Evolutionary conservation across 2,113 vertebrate genomes (phyloP).

Genomic region (Oryzias celebensis): DNA sequence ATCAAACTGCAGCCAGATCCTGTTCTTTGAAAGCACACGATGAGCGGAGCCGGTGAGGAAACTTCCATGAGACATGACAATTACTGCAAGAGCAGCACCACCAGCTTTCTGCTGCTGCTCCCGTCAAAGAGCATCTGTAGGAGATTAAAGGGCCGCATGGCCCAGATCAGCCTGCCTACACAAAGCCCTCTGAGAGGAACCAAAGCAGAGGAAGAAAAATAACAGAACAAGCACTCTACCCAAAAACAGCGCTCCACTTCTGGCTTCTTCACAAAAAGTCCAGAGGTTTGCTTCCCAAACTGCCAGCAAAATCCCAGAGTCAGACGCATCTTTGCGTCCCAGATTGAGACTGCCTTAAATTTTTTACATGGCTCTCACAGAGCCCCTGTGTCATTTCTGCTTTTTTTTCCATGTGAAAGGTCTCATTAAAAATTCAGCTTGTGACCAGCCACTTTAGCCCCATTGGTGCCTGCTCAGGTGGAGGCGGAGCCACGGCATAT

Average conservation of each 20-base stretch:
- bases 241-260: constrained; percentile 13
- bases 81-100: constrained; percentile 35
- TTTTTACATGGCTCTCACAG: constrained; percentile 37
- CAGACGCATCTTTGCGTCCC: constrained; percentile 66
- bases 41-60: constrained; percentile 31
- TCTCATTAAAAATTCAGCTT: constrained; percentile 76
- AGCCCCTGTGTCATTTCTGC: constrained; percentile 53
- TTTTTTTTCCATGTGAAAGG: constrained; percentile 56
- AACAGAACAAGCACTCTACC: constrained; percentile 42
- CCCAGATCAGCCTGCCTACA: neutral
- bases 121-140: constrained; percentile 35
- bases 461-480: constrained; percentile 14
- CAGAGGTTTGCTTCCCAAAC: constrained; percentile 48
- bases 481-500: constrained; percentile 45
- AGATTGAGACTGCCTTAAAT: constrained; percentile 41
- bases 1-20: constrained; percentile 50
- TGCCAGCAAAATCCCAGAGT: constrained; percentile 57
- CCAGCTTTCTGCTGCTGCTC: constrained; percentile 20
- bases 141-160: constrained; percentile 21
- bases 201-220: constrained; percentile 6
- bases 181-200: constrained; percentile 10
- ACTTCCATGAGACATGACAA: constrained; percentile 32
- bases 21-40: constrained; percentile 67
- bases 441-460: constrained; percentile 52
- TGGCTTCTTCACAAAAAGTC: constrained; percentile 26